Evolutionary conservation across 1,140 invertebrate genomes (phyloP).

Genomic region (Drosophila obscura): DNA sequence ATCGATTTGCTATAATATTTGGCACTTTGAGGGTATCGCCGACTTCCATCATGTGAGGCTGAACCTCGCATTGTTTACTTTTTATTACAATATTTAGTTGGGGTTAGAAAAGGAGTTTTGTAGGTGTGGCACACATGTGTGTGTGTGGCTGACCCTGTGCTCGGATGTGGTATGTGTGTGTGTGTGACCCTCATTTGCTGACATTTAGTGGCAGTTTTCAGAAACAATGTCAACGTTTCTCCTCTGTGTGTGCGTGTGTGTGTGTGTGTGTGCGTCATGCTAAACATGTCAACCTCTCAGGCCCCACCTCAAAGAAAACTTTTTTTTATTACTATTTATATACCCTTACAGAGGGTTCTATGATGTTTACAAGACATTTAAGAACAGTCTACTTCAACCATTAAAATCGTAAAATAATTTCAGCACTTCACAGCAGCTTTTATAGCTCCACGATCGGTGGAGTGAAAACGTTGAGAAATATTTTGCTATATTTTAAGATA

Average conservation of each 20-base stretch:
- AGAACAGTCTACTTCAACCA: no score
- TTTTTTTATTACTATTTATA: constrained; percentile 3
- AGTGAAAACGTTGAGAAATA: no score
- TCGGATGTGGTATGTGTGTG: constrained; percentile 8
- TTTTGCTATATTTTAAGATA: no score
- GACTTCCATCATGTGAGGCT: constrained; percentile 4
- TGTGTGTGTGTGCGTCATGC: constrained; percentile 34
- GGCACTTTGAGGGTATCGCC: not conserved
- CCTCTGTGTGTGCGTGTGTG: constrained; percentile 3
- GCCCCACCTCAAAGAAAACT: not conserved
- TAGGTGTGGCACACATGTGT: constrained; percentile 35
- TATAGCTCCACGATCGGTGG: no score
- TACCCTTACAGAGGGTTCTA: not conserved
- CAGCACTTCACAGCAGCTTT: no score
- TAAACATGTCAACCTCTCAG: constrained; percentile 42
- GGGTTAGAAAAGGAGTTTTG: not conserved
- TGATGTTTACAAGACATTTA: not conserved
- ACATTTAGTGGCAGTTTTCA: constrained; percentile 72
- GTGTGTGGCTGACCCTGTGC: not conserved
- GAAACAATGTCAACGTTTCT: constrained; percentile 47
- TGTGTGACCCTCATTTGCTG: constrained; percentile 77
- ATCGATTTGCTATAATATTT: no score
- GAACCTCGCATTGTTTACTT: constrained; percentile 4
- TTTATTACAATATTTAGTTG: constrained; percentile 46
- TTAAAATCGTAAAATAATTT: no score